These are phyloP conservation scores for Andricus grossulariae DNA, from an alignment of 1,140 invertebrate genomes.

Conservation along the genomic window DNA sequence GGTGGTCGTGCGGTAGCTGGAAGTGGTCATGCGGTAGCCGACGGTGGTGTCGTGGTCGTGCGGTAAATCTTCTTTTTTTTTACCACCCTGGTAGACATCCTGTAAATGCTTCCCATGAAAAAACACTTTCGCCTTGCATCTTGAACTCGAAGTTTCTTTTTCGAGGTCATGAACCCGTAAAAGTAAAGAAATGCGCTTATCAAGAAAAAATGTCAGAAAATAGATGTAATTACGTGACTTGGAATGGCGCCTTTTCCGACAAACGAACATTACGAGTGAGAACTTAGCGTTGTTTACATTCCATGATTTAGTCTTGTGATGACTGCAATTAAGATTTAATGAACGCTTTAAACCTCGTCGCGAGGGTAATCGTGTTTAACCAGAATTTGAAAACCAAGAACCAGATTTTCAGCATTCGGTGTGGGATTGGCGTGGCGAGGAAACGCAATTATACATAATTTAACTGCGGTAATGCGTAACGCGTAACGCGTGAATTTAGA, in stretches of 20 bases:
- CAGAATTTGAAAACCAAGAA: background rate
- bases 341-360: background rate
- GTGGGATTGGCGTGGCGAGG: background rate
- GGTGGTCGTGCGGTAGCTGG: too few relatives aligned
- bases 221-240: background rate
- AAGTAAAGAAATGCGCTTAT: background rate
- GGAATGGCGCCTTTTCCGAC: conserved; percentile 8
- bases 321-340: conserved; percentile 7
- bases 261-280: background rate
- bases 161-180: background rate
- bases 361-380: background rate
- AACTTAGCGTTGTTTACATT: conserved; percentile 5
- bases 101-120: too few relatives aligned
- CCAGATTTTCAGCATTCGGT: background rate
- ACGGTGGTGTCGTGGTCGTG: too few relatives aligned
- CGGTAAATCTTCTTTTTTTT: too few relatives aligned
- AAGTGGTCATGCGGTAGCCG: too few relatives aligned
- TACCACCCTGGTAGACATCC: too few relatives aligned
- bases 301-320: background rate
- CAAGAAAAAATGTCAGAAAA: background rate
- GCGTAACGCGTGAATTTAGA: conserved; percentile 2
- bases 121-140: too few relatives aligned
- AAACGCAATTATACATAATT: conserved; percentile 3
- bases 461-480: background rate
- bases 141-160: background rate